Evolutionary conservation across 2,888 invertebrate genomes (phyloP).

Genomic region (Drosophila limbata): DNA sequence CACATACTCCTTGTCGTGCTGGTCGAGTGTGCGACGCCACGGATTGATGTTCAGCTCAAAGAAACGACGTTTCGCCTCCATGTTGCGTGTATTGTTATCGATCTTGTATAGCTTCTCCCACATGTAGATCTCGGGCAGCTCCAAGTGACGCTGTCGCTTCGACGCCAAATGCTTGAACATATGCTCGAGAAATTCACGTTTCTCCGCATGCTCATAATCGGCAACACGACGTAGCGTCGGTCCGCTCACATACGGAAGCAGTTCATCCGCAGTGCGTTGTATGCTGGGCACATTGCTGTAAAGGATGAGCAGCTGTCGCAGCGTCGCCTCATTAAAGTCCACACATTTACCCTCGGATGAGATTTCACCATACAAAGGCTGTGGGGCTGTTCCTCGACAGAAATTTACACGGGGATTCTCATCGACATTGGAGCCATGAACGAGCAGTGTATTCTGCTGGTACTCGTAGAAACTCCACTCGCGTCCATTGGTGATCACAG

Average conservation of each 20-base stretch:
- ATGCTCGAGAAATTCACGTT: slow-evolving; percentile 89
- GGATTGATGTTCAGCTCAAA: slow-evolving; percentile 90
- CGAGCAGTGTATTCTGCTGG: slow-evolving; percentile 94
- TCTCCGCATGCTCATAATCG: slow-evolving; percentile 89
- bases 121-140: slow-evolving; percentile 89
- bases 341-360: slow-evolving; percentile 88
- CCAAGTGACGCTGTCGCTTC: slow-evolving; percentile 88
- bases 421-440: slow-evolving; percentile 88
- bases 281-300: slow-evolving; percentile 90
- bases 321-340: slow-evolving; percentile 92
- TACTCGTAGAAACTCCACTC: slow-evolving; percentile 94
- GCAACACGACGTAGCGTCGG: slow-evolving; percentile 86
- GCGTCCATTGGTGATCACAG: slow-evolving; percentile 94
- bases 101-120: slow-evolving; percentile 95
- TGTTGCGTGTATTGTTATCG: slow-evolving; percentile 88
- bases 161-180: slow-evolving; percentile 89
- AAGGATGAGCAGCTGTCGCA: slow-evolving; percentile 90
- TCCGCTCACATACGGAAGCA: slow-evolving; percentile 91
- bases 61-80: slow-evolving; percentile 89
- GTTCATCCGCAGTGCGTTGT: slow-evolving; percentile 86
- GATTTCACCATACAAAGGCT: slow-evolving; percentile 91
- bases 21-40: slow-evolving; percentile 88
- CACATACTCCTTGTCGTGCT: slow-evolving; percentile 89
- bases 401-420: slow-evolving; percentile 91
- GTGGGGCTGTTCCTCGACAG: slow-evolving; percentile 91